Evolutionary conservation across 2,113 vertebrate genomes (phyloP).

Genomic region (Pelusios castaneus): DNA sequence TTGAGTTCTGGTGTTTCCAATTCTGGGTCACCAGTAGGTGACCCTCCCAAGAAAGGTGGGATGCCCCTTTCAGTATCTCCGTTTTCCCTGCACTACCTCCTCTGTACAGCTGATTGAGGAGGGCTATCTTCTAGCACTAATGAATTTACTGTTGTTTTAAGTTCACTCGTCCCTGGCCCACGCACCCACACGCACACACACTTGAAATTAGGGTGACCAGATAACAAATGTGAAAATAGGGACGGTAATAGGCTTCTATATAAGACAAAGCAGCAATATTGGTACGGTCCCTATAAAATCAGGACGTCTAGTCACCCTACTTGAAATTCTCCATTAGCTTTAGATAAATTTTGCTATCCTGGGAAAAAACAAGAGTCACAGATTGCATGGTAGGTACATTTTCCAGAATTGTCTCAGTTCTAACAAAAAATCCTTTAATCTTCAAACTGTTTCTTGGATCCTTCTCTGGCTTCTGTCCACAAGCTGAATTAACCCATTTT

Average conservation of each 20-base stretch:
- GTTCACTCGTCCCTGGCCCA: not conserved
- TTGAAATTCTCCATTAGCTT: not conserved
- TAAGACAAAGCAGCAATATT: no score
- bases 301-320: not conserved
- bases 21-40: not conserved
- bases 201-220: not conserved
- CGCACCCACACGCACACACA: not conserved
- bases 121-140: not conserved
- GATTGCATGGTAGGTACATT: not conserved
- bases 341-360: not conserved
- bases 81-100: not conserved
- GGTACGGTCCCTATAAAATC: no score
- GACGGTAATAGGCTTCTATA: no score
- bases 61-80: not conserved
- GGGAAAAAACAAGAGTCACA: not conserved
- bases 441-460: not conserved
- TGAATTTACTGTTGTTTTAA: not conserved
- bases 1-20: rapidly evolving
- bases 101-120: not conserved
- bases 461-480: not conserved
- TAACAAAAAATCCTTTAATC: slow-evolving; percentile 14
- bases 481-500: not conserved
- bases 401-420: not conserved
- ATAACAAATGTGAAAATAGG: no score
- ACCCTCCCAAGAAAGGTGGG: not conserved